Conservation (phyloP, 2,797 vertebrate genomes). For the Poeciliopsis gracilis region DNA sequence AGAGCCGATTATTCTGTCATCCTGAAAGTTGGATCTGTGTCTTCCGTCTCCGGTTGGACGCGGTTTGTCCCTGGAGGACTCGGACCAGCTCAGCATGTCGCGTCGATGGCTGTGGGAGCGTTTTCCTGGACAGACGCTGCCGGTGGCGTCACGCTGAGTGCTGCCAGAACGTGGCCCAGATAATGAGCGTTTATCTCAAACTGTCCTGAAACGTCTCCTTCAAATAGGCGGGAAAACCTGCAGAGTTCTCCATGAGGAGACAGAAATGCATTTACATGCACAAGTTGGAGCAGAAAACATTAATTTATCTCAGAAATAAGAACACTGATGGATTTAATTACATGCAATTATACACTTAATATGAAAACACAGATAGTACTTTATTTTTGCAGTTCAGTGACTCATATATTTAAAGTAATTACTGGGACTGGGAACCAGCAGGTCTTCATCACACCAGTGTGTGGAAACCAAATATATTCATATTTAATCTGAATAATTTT, state of each 20-base stretch:
- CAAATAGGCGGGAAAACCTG: slow-evolving; percentile 7
- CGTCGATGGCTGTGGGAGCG: slow-evolving; percentile 14
- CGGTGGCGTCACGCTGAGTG: slow-evolving; percentile 16
- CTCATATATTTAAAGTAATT: not conserved
- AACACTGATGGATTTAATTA: not conserved
- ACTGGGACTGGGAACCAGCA: not conserved
- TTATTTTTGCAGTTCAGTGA: not conserved
- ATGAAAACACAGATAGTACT: not conserved
- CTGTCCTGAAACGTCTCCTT: not conserved
- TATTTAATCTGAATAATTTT: not conserved
- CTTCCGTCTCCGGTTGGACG: not conserved
- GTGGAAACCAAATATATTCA: not conserved
- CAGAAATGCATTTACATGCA: not conserved
- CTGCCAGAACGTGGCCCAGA: slow-evolving; percentile 26
- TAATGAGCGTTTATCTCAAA: slow-evolving; percentile 20
- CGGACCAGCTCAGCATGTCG: not conserved
- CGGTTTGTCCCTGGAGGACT: not conserved
- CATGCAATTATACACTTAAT: not conserved
- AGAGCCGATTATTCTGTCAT: not conserved
- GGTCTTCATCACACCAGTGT: not conserved
- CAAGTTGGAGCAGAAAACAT: not conserved
- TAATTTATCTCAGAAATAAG: not conserved
- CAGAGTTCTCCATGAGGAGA: not conserved
- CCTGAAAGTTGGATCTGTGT: not conserved
- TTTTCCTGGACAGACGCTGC: slow-evolving; percentile 11